Evolutionary conservation across 2,113 vertebrate genomes (phyloP).

Genomic region (Uria aalge): DNA sequence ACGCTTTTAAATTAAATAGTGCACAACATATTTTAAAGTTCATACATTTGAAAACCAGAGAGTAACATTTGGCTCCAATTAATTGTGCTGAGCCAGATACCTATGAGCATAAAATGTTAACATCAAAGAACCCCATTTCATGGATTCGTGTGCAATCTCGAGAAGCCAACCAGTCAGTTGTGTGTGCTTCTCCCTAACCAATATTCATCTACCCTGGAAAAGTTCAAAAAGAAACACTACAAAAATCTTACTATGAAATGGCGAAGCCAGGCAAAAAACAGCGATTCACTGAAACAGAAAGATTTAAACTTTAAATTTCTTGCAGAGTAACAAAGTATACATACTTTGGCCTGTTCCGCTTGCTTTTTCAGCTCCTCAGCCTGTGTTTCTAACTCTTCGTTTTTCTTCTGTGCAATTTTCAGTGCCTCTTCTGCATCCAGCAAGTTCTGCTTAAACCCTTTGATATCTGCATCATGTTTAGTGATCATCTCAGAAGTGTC

Average conservation of each 20-base stretch:
- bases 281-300: not conserved
- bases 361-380: slow-evolving; percentile 79
- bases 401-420: slow-evolving; percentile 65
- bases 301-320: not conserved
- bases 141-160: not conserved
- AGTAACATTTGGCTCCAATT: not conserved
- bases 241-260: not conserved
- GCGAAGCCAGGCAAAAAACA: not conserved
- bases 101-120: not conserved
- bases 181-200: not conserved
- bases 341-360: slow-evolving; percentile 84
- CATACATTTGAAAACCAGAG: not conserved
- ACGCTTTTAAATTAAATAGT: not conserved
- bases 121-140: not conserved
- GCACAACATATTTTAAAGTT: not conserved
- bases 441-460: slow-evolving; percentile 69
- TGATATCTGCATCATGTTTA: slow-evolving; percentile 70
- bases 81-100: not conserved
- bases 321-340: not conserved
- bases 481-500: slow-evolving; percentile 68
- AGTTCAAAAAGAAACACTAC: not conserved
- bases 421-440: slow-evolving; percentile 74
- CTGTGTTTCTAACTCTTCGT: slow-evolving; percentile 72
- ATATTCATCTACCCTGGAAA: not conserved
- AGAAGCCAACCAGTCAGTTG: not conserved